Conservation (phyloP, 2,888 invertebrate genomes). For the Halocaridina rubra region DNA sequence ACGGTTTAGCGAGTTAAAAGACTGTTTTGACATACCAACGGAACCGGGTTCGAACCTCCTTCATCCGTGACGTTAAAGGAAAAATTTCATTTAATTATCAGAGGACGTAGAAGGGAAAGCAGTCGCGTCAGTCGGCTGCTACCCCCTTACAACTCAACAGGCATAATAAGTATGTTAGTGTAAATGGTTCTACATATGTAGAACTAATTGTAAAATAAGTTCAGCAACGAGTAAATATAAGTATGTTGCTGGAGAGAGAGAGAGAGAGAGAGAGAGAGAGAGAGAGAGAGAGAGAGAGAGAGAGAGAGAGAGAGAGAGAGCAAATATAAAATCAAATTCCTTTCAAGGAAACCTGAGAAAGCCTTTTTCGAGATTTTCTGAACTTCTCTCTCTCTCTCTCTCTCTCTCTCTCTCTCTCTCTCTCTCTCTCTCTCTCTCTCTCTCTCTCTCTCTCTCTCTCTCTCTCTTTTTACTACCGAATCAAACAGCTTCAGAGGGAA, state of each 20-base stretch:
- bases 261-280: too few relatives aligned
- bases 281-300: too few relatives aligned
- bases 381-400: background rate
- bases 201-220: too few relatives aligned
- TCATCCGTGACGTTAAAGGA: background rate
- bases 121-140: too few relatives aligned
- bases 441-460: background rate
- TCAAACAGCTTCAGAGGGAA: background rate
- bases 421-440: background rate
- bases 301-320: too few relatives aligned
- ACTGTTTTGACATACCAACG: background rate
- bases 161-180: too few relatives aligned
- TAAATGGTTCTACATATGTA: too few relatives aligned
- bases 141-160: background rate
- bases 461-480: background rate
- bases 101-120: too few relatives aligned
- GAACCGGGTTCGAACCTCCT: background rate
- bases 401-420: conserved; percentile 6
- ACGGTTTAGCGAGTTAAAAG: background rate
- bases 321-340: too few relatives aligned
- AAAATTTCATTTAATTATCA: background rate
- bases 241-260: too few relatives aligned
- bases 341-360: background rate
- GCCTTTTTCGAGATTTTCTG: too few relatives aligned
- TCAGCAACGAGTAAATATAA: too few relatives aligned